phyloP scores from a whole-genome alignment of 2,888 invertebrate species.

The Slavum lentiscoides region DNA sequence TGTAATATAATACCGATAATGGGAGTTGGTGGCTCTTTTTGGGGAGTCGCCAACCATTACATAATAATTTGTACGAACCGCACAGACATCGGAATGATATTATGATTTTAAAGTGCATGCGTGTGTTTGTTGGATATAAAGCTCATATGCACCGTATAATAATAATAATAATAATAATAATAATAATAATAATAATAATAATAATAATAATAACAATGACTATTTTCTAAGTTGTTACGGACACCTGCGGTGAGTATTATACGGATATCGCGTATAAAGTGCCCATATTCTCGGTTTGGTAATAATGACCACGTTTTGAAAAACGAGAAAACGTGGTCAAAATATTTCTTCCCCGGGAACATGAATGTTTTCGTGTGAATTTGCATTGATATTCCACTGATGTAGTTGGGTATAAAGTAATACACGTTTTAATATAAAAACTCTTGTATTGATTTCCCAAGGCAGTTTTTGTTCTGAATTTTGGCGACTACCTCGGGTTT shows the following conservation, averaged over 20 bases:
- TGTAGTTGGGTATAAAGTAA: conserved; percentile 4
- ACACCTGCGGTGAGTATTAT: conserved; percentile 29
- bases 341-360: neutral
- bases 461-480: conserved; percentile 37
- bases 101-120: conserved; percentile 14
- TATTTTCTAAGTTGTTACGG: conserved; percentile 29
- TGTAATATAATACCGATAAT: conserved; percentile 33
- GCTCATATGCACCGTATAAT: neutral
- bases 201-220: conserved; percentile 5
- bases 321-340: neutral
- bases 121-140: neutral
- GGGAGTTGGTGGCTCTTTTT: conserved; percentile 26
- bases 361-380: neutral
- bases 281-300: neutral
- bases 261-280: neutral
- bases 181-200: conserved; percentile 22
- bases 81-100: conserved; percentile 26
- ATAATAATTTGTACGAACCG: conserved; percentile 35
- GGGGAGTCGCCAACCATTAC: conserved; percentile 18
- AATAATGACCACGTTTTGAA: neutral
- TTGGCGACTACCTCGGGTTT: conserved; percentile 21
- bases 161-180: conserved; percentile 18
- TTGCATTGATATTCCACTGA: conserved; percentile 14
- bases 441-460: conserved; percentile 34
- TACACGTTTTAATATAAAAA: conserved; percentile 32